Conservation (phyloP, 2,888 invertebrate genomes). For the Drosophila eohydei region DNA sequence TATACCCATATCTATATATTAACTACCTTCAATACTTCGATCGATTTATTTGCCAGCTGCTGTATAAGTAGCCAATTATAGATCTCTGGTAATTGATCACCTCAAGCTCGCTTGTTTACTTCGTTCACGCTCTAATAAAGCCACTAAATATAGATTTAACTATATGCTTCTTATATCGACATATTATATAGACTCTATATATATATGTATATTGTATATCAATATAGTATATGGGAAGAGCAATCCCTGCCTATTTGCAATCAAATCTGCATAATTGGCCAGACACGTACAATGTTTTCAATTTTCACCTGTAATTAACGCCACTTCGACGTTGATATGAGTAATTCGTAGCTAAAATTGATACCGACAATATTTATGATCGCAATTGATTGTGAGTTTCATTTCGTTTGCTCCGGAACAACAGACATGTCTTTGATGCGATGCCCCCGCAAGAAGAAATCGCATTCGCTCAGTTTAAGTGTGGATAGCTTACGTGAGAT, state of each 20-base stretch:
- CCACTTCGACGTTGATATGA: constrained; percentile 54
- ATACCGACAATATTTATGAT: constrained; percentile 65
- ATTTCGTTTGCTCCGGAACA: constrained; percentile 36
- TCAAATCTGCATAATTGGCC: constrained; percentile 70
- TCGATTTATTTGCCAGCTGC: not conserved
- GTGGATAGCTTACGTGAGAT: not conserved
- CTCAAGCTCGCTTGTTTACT: constrained; percentile 35
- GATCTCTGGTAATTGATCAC: constrained; percentile 23
- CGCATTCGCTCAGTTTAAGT: not conserved
- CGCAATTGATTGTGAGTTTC: constrained; percentile 32
- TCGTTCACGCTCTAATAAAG: constrained; percentile 73
- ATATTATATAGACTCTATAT: not conserved
- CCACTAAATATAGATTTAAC: constrained; percentile 59
- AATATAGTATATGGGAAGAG: constrained; percentile 10
- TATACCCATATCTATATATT: not conserved
- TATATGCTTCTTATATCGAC: constrained; percentile 1
- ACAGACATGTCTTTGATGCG: constrained; percentile 28
- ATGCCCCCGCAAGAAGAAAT: constrained; percentile 10
- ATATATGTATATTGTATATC: not conserved
- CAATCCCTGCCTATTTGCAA: constrained; percentile 56
- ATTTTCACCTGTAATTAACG: constrained; percentile 79
- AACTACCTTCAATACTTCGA: not conserved
- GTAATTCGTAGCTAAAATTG: constrained; percentile 60
- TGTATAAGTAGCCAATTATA: not conserved
- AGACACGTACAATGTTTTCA: constrained; percentile 71